Conservation (phyloP, 2,888 invertebrate species). For the Stratiomys singularior region DNA sequence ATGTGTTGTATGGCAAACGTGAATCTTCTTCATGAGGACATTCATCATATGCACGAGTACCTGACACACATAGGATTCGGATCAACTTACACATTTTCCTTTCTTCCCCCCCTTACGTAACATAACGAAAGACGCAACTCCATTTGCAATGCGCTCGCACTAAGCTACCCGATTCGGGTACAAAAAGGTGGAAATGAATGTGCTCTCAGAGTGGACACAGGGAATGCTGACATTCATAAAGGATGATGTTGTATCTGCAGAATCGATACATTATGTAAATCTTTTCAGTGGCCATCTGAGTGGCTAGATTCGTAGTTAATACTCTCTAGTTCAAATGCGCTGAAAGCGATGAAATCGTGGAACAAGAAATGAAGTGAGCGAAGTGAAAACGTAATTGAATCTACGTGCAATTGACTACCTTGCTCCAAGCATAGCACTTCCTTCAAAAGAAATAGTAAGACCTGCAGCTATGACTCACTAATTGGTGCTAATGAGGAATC, state of each 20-base stretch:
- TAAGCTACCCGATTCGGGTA: not conserved
- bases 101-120: not conserved
- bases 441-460: not conserved
- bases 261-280: conserved; percentile 36
- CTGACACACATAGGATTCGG: not conserved
- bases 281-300: not conserved
- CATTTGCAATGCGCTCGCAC: not conserved
- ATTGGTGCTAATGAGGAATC: not conserved
- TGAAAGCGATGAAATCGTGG: not conserved
- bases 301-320: not conserved
- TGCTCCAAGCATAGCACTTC: not conserved
- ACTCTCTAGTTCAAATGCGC: not conserved
- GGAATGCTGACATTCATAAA: conserved; percentile 2
- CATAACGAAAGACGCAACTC: too few species aligned
- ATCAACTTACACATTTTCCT: not conserved
- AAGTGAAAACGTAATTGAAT: too few species aligned
- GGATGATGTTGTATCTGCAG: not conserved
- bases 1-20: conserved; percentile 13
- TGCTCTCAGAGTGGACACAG: conserved; percentile 14
- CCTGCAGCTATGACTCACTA: too few species aligned
- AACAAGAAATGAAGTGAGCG: too few species aligned
- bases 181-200: conserved; percentile 7
- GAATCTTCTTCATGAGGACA: conserved; percentile 24
- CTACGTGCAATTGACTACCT: too few species aligned
- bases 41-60: conserved; percentile 30